phyloP scores from a whole-genome alignment of 2,888 invertebrate genomes.

The Ommatoiulus sabulosus region DNA sequence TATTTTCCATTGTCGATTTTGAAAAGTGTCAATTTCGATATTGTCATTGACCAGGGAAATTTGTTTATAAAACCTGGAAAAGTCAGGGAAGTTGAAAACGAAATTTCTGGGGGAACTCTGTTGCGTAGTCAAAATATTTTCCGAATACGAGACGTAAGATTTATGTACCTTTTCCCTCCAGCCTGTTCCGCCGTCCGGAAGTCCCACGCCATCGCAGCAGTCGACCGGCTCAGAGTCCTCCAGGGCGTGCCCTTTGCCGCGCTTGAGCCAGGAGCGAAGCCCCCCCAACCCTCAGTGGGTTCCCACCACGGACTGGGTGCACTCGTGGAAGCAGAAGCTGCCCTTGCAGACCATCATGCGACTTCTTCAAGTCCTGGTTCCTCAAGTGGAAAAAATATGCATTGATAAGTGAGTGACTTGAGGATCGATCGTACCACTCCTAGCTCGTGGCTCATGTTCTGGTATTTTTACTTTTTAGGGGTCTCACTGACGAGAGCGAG shows the following conservation, averaged over 20 bases:
- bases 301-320: constrained; percentile 96
- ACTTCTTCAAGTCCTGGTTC: constrained; percentile 96
- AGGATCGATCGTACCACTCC: too few species aligned
- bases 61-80: too few species aligned
- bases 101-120: too few species aligned
- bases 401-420: constrained; percentile 86
- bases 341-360: constrained; percentile 99
- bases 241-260: constrained; percentile 39
- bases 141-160: too few species aligned
- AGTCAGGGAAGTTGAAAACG: too few species aligned
- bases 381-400: constrained; percentile 99
- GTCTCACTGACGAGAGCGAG: constrained; percentile 98
- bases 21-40: too few species aligned
- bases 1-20: too few species aligned
- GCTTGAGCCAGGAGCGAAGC: constrained; percentile 58
- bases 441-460: too few species aligned
- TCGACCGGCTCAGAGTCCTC: constrained; percentile 58
- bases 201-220: constrained; percentile 61
- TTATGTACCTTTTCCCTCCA: background rate
- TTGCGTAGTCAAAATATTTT: too few species aligned
- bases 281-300: constrained; percentile 74
- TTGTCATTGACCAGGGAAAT: too few species aligned
- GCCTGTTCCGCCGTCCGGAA: constrained; percentile 61
- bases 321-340: constrained; percentile 95
- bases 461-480: constrained; percentile 72